phyloP scores from a whole-genome alignment of 2,888 invertebrate species.

The Scaptomyza polygonia region DNA sequence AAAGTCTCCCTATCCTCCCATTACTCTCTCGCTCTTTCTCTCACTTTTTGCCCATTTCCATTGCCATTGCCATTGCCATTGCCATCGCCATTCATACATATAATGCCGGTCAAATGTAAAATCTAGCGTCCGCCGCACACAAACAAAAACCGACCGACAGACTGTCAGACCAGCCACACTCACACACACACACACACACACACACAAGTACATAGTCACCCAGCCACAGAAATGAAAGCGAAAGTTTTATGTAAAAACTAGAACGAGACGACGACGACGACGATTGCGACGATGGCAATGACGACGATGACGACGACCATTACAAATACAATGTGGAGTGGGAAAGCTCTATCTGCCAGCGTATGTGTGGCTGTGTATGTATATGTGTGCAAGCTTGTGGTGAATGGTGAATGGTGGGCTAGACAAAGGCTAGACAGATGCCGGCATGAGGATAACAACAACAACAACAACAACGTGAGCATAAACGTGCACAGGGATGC shows the following conservation, averaged over 20 bases:
- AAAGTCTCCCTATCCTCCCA: slow-evolving; percentile 3
- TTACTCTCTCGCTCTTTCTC: neutral
- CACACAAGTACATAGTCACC: slow-evolving; percentile 2
- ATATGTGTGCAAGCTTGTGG: slow-evolving; percentile 19
- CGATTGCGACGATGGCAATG: slow-evolving; percentile 24
- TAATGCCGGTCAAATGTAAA: slow-evolving; percentile 76
- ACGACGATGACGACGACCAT: slow-evolving; percentile 46
- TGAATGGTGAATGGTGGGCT: slow-evolving; percentile 45
- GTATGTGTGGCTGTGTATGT: neutral
- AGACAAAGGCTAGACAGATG: slow-evolving; percentile 71
- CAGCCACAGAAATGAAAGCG: slow-evolving; percentile 58
- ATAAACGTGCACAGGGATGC: slow-evolving; percentile 5
- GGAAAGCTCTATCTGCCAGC: slow-evolving; percentile 30
- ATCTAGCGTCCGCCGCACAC: slow-evolving; percentile 66
- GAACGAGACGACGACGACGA: slow-evolving; percentile 47
- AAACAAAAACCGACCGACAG: slow-evolving; percentile 28
- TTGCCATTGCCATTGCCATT: slow-evolving; percentile 27
- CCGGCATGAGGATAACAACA: slow-evolving; percentile 18
- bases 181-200: slow-evolving; percentile 12
- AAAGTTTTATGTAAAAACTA: slow-evolving; percentile 79
- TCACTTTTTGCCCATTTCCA: slow-evolving; percentile 1
- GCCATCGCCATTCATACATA: slow-evolving; percentile 30
- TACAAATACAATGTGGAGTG: slow-evolving; percentile 55
- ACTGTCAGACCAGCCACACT: slow-evolving; percentile 20
- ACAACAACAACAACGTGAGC: slow-evolving; percentile 7